These are phyloP conservation scores for Macropus fuliginosus DNA, from an alignment of 2,797 vertebrate species.

Conservation along the genomic window DNA sequence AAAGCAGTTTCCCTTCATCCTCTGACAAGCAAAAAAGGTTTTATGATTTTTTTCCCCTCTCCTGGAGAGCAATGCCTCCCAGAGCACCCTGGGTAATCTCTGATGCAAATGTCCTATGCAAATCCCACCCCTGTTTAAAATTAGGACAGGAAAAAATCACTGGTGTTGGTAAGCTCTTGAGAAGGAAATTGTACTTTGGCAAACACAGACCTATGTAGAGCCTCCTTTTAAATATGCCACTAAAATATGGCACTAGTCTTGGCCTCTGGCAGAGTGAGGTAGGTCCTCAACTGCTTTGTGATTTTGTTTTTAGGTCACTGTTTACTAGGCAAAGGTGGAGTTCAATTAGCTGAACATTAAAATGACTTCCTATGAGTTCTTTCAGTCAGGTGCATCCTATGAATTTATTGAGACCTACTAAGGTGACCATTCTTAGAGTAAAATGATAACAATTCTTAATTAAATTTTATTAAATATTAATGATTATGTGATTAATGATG, in stretches of 20 bases:
- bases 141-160: slow-evolving; percentile 22
- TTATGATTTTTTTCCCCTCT: slow-evolving; percentile 32
- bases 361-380: not conserved
- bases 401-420: not conserved
- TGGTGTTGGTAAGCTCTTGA: slow-evolving; percentile 53
- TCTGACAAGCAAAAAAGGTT: slow-evolving; percentile 55
- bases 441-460: not conserved
- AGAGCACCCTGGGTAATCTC: slow-evolving; percentile 73
- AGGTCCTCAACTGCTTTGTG: not conserved
- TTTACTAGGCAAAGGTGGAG: not conserved
- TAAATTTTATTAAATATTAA: not conserved
- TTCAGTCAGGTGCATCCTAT: not conserved
- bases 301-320: not conserved
- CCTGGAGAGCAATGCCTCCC: slow-evolving; percentile 38
- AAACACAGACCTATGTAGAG: slow-evolving; percentile 51
- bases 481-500: not conserved
- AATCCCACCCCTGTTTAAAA: slow-evolving; percentile 70
- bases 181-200: not conserved
- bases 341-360: not conserved
- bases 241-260: not conserved
- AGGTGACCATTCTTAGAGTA: not conserved
- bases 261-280: not conserved
- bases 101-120: slow-evolving; percentile 74
- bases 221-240: not conserved
- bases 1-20: not conserved